phyloP scores from a whole-genome alignment of 92 coral and sea anemone species.

The Porites divaricata region DNA sequence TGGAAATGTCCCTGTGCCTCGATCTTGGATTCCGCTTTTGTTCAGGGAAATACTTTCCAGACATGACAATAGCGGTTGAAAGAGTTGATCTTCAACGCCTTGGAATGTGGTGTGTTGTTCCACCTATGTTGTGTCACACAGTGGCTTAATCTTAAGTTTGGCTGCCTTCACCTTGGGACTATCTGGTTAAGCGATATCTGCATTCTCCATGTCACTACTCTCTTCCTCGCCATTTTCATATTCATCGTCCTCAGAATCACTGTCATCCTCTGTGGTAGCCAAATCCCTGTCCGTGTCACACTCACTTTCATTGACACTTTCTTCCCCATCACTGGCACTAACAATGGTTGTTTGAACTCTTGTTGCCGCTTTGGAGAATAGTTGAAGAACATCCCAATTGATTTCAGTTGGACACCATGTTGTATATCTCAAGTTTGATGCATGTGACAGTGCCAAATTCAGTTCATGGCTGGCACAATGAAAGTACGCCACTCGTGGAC shows the following conservation, averaged over 20 bases:
- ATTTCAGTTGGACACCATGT: conserved; percentile 68
- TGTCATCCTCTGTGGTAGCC: neutral
- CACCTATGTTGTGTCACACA: conserved; percentile 74
- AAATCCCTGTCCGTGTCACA: neutral
- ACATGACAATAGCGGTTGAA: conserved; percentile 51
- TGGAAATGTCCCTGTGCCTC: conserved; percentile 63
- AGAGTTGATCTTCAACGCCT: conserved; percentile 63
- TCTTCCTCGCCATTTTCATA: conserved; percentile 48
- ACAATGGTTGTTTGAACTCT: conserved; percentile 49
- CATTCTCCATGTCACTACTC: conserved; percentile 24
- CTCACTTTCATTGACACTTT: neutral
- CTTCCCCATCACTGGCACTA: conserved; percentile 10
- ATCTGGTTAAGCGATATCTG: conserved; percentile 39
- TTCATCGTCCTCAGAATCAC: conserved; percentile 25
- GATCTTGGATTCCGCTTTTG: conserved; percentile 50
- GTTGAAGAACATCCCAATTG: conserved; percentile 59
- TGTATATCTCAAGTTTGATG: conserved; percentile 57
- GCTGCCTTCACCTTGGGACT: conserved; percentile 52
- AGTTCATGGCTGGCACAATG: conserved; percentile 59
- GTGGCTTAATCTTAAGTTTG: conserved; percentile 62
- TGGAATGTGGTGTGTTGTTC: conserved; percentile 68
- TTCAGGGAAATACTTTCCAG: conserved; percentile 49
- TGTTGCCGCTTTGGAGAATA: conserved; percentile 67
- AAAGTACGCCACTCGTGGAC: conserved; percentile 43
- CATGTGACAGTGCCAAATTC: conserved; percentile 54